Evolutionary conservation across 2,113 vertebrate genomes (phyloP), one percentile per base, ranked within the genome.

Genomic region (Apodemus sylvaticus): DNA sequence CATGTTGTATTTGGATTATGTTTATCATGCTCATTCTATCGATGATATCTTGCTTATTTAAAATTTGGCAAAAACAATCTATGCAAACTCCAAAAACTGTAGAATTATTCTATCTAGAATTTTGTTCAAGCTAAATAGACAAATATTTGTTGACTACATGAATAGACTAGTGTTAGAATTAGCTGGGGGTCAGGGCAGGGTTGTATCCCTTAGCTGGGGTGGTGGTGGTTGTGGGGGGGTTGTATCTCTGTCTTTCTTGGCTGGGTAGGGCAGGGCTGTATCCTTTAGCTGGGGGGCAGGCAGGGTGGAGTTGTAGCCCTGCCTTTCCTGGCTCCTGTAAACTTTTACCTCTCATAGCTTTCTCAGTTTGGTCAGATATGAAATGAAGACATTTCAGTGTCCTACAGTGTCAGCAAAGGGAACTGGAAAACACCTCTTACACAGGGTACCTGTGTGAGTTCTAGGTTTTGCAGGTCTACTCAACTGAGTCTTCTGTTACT

Each of bases 121-220:
- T 91, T 94, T 89, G 31, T 89, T 97, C 36, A 94, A 89, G 48
- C 14, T 78, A 82, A 94, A 68, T 11, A 85, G 96, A 48, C 62
- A 96, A 90, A 68, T 42, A 45, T 94, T 96, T 90, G 34, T 83
- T 79, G 81, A 79, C 89, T 68, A 68, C 83, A 79, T 85, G 48
- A 83, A 55, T 70, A 94, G 94, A 31, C 26, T 29, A 66, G 26
- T 81, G 29, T 90, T 79, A 76, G 74, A 70, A 92, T 79, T 55
- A 90, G 9, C 70, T 58, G 22, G 22, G 34, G 17, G 48, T 42
- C 12, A 9, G 58, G 39, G 51, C 4, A 24, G 4, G 17, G 36
- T 20, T 71, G 36, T 71, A n/a, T 39, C 17, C 36, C 17, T 71
- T 71, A 20, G 64, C 26, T 55, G 70, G 17, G 36, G 68, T 16